These are phyloP conservation scores for Eurois occulta DNA, from an alignment of 2,888 invertebrate genomes.

Conservation along the genomic window DNA sequence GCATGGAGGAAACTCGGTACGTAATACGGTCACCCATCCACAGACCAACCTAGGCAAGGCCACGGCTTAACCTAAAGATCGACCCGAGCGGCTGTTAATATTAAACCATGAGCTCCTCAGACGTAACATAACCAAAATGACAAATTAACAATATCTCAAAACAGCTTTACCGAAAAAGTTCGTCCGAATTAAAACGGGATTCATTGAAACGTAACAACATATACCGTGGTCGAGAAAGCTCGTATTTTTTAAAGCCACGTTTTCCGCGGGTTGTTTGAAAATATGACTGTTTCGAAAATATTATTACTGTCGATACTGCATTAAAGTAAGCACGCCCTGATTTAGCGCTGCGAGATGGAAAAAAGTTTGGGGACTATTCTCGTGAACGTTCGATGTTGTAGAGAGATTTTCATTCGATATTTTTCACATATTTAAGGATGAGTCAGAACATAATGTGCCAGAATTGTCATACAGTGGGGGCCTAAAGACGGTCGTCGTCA, in stretches of 20 bases:
- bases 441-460: too few species aligned
- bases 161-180: conserved; percentile 13
- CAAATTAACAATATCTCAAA: not conserved
- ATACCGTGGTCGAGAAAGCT: conserved; percentile 29
- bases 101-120: too few species aligned
- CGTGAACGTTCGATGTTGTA: conserved; percentile 43
- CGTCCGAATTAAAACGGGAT: conserved; percentile 42
- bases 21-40: too few species aligned
- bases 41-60: too few species aligned
- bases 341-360: conserved; percentile 82
- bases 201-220: conserved; percentile 56
- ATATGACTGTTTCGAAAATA: conserved; percentile 70
- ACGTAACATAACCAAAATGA: not conserved
- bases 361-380: conserved; percentile 72
- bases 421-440: not conserved
- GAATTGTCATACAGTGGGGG: too few species aligned
- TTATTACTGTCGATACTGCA: conserved; percentile 83
- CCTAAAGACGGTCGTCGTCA: too few species aligned
- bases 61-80: too few species aligned
- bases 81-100: too few species aligned
- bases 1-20: too few species aligned
- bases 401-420: not conserved
- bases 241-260: conserved; percentile 40
- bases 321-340: conserved; percentile 78
- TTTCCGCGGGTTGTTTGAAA: conserved; percentile 49